Evolutionary conservation across 2,888 invertebrate genomes (phyloP), one percentile per base, ranked within the genome.

Genomic region (Cheilosia urbana): DNA sequence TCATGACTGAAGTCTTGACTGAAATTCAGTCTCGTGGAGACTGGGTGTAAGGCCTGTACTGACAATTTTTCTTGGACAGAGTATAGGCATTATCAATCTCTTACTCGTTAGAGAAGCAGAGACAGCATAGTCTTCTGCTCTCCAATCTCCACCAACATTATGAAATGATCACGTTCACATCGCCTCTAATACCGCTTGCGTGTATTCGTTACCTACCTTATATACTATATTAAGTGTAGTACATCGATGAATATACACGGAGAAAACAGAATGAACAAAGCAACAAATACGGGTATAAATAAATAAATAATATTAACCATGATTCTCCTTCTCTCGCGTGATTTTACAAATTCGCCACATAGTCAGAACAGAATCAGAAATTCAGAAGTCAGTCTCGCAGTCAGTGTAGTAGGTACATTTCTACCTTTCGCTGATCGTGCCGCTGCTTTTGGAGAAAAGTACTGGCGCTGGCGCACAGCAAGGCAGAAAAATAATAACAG

Each of bases 321-420:
- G 81, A 81, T 81, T 85, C 76, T 81, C 76, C 77, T 77, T 77
- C 81, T 85, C 76, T 81, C 76, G 81, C 68, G 66, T 76, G 80
- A 85, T 80, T 84, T 79, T 75, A 62, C 62, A 79, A 79, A 72
- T 72, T 66, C 75, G 47, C 79, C 71, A 72, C 71, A 75, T 76
- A 75, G 37, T 45, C 40, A 17, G 6, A 27, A 27, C 42, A 19
- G 27, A 27, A 27, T 27, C 27, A 27, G 27, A 27, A 27, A 27
- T 27, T 6, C 27, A 27, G 27, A 6, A 27, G 40, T 62, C 68
- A 6, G 55, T 24, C 19, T 30, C 42, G n/a, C 24, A 34, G 47
- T 21, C 51, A 34, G 37, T 49, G 15, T 63, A 53, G 15, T 63
- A 53, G 27, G 72, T n/a, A n/a, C n/a, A n/a, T 84, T 75, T 63